Base-by-base conservation (phyloP, 64 coral and sea anemone species). In the Montipora sp. region DNA sequence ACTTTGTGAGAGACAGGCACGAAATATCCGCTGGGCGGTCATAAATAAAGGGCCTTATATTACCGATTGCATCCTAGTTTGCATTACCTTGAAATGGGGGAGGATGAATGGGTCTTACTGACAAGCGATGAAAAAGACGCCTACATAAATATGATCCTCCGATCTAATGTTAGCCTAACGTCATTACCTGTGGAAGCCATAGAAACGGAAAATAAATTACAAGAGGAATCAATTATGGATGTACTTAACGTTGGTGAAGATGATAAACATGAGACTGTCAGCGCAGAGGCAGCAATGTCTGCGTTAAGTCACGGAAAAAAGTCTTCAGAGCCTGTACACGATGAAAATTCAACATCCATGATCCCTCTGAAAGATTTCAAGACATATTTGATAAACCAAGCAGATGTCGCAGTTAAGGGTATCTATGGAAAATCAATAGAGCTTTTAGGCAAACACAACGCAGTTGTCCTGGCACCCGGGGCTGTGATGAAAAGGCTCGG, bases 41-140 rank as follows among this genome's bases (percentile, higher is more conserved):
- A 77, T 89, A 58, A 73, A 89, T 59, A 89, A 89, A 77, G 87
- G 50, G 59, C 87, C 87, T 5, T 89, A 77, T 23, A 23, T 23
- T 23, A 23, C 71, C 61, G 46, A 45, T 51, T 89, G 22, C 87
- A 89, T 76, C 87, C 72, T 20, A 77, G 47, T 58, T 77, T 77
- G 53, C 67, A 61, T 27, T 74, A 89, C 72, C 75, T 89, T 24
- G 72, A 74, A 51, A 48, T 89, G 70, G 66, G 19, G 20, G 46
- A 70, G 13, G 87, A 89, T 59, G 75, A 74, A 46, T 89, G 87
- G 87, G 44, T 89, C 18, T 55, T 59, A 36, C 74, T 89, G 87
- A 51, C n/a, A 5, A 73, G 19, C 9, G 23, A 89, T 59, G 87
- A 89, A 58, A 89, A 89, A 59, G 87, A 89, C 48, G n/a, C 71